Percentiles rank a stretch among this genome's conserved stretches.
Conservation (phyloP, 2,888 invertebrate genomes). For the Steinernema carpocapsae region DNA sequence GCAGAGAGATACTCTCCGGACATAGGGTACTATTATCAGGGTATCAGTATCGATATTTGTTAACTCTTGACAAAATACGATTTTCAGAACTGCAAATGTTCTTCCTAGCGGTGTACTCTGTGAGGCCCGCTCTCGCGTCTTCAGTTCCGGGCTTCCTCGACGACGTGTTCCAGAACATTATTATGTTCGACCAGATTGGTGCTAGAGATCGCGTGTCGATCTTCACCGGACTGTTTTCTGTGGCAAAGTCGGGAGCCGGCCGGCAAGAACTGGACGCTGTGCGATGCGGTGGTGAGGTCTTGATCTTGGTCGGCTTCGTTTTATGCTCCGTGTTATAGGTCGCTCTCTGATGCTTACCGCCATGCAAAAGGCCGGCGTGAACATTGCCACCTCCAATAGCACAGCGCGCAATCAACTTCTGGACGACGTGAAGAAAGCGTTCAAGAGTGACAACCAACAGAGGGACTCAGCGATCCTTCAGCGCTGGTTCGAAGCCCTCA, state of each 20-base stretch:
- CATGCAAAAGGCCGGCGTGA: slow-evolving; percentile 4
- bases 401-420: neutral
- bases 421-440: neutral
- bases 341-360: slow-evolving; percentile 1
- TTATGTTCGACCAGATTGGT: no score
- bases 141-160: no score
- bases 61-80: no score
- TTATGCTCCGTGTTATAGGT: neutral
- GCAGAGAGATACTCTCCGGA: no score
- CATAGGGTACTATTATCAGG: no score
- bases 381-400: neutral
- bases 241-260: neutral
- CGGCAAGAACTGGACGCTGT: neutral
- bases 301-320: neutral
- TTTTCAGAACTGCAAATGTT: no score
- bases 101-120: no score
- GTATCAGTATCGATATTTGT: no score
- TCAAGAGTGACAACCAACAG: neutral
- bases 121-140: no score
- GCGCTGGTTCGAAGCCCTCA: neutral
- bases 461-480: neutral
- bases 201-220: neutral
- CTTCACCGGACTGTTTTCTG: neutral
- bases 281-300: neutral
- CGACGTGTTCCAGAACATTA: no score